Evolutionary conservation across 1,140 invertebrate genomes (phyloP), one percentile per base, ranked within the genome.

Genomic region (Scaptodrosophila lebanonensis): DNA sequence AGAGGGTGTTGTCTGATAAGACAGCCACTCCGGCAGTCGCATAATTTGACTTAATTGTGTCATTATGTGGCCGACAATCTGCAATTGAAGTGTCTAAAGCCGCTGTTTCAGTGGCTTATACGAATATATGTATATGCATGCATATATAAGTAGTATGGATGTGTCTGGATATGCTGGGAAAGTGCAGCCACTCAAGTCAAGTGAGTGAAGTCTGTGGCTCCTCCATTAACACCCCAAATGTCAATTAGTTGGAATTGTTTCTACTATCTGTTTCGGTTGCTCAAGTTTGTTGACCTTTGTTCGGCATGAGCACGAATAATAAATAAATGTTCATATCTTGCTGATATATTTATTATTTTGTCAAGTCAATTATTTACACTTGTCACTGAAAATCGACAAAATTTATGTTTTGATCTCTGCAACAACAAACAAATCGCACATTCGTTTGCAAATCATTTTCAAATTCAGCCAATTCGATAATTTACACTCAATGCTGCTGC

Each of bases 1-100:
- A 11, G 3, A 30, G 11, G 36, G 32, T n/a, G 48, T 32, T 39
- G 20, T 40, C 48, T 63, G 13, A 29, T 13, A 33, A n/a, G n/a
- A 18, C 3, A 27, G 32, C 38, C 68, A 62, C 53, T 79, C 59
- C 71, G 72, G 60, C 51, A 67, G 64, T 45, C 51, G 38, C 59
- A 69, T 84, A 71, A 84, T 84, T 75, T 61, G 54, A 62, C 66
- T 61, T 84, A 84, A 84, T 83, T 77, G 66, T 67, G 53, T 69
- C 79, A 60, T 84, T 73, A 84, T 64, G 66, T 29, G 20, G 62
- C 51, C n/a, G n/a, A 54, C 30, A 66, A 66, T 76, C 72, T 66
- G 8, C 12, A n/a, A n/a, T n/a, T n/a, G n/a, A n/a, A n/a, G n/a
- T 12, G 29, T 11, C 6, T 11, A 27, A 8, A 3, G 38, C 17